A percentile compares a stretch with the other conserved stretches of the same genome.
Evolutionary conservation across 2,797 vertebrate genomes (phyloP).

Genomic region (Pseudocheirus occidentalis): DNA sequence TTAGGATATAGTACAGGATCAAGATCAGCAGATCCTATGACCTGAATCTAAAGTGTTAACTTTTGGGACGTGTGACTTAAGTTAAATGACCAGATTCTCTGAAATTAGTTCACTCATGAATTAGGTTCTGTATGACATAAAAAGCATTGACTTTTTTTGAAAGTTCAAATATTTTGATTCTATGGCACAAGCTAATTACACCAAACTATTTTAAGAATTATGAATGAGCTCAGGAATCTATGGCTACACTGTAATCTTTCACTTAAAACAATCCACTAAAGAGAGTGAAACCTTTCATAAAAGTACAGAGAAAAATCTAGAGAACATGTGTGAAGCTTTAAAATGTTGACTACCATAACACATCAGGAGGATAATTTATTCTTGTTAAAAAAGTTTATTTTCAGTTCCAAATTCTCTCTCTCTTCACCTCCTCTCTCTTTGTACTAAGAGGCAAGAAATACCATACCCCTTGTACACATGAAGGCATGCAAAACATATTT

Average conservation of each 20-base stretch:
- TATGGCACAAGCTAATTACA: not conserved
- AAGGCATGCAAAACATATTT: not conserved
- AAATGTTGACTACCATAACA: conserved; percentile 37
- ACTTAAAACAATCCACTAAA: not conserved
- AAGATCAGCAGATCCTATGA: conserved; percentile 1
- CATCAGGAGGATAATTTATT: conserved; percentile 34
- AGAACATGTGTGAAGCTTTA: conserved; percentile 8
- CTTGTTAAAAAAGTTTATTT: not conserved
- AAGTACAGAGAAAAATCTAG: not conserved
- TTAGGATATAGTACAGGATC: conserved; percentile 37
- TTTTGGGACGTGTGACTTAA: not conserved
- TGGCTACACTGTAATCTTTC: not conserved
- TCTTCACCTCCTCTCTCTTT: not conserved
- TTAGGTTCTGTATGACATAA: not conserved
- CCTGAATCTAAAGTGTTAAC: not conserved
- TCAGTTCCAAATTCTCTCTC: not conserved
- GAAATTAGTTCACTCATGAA: not conserved
- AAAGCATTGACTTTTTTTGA: not conserved
- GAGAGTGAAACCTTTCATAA: not conserved
- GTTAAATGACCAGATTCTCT: not conserved
- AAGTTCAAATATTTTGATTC: not conserved
- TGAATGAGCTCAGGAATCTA: not conserved
- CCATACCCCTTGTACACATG: not conserved
- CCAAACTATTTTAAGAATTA: not conserved
- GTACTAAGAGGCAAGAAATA: no score